These are phyloP conservation scores for Pollenia angustigena DNA, from an alignment of 2,888 invertebrate genomes.

Conservation along the genomic window DNA sequence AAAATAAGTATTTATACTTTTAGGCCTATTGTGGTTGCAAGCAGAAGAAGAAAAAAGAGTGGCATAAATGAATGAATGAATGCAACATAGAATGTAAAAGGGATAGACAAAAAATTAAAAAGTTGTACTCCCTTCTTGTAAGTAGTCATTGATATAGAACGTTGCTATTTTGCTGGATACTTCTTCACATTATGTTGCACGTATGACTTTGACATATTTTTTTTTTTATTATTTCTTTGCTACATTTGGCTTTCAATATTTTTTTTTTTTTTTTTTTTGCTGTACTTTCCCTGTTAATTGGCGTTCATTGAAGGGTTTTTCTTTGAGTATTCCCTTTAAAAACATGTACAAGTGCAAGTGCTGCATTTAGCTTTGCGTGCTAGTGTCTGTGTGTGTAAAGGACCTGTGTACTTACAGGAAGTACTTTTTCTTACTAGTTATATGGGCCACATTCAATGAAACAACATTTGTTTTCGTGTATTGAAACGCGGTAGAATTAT, in stretches of 20 bases:
- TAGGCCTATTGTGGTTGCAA: conserved; percentile 66
- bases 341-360: conserved; percentile 71
- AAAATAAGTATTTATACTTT: neutral
- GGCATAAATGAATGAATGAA: conserved; percentile 20
- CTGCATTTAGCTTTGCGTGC: conserved; percentile 35
- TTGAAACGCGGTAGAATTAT: conserved; percentile 52
- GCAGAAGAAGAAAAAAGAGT: neutral
- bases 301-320: conserved; percentile 11
- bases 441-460: conserved; percentile 39
- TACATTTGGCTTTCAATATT: conserved; percentile 5
- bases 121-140: conserved; percentile 32
- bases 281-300: conserved; percentile 66
- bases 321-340: conserved; percentile 29
- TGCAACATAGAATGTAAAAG: conserved; percentile 27
- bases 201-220: conserved; percentile 67
- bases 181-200: conserved; percentile 53
- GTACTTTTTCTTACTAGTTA: conserved; percentile 46
- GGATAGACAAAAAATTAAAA: neutral
- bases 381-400: conserved; percentile 18
- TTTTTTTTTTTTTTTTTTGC: neutral
- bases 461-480: conserved; percentile 40
- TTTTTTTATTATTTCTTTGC: conserved; percentile 20
- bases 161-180: conserved; percentile 9
- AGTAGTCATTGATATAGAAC: conserved; percentile 60
- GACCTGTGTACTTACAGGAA: conserved; percentile 61